A percentile compares a stretch with the other conserved stretches of the same genome.
Evolutionary conservation across 2,888 invertebrate species (phyloP).

Genomic region (Platerodrilus igneus): DNA sequence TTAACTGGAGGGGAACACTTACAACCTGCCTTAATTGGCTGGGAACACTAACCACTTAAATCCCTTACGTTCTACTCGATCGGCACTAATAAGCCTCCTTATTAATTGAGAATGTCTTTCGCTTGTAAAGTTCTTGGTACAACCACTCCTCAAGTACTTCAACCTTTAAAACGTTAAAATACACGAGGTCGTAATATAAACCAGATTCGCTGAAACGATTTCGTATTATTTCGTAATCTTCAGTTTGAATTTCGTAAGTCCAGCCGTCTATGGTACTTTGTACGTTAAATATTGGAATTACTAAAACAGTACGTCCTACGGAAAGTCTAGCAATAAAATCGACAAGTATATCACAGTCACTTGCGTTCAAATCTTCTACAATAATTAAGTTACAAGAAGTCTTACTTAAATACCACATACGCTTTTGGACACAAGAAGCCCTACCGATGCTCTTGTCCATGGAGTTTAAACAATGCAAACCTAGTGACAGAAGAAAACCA

Average conservation of each 20-base stretch:
- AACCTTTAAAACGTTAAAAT: slow-evolving; percentile 32
- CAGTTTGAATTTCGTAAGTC: slow-evolving; percentile 25
- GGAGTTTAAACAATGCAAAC: no score
- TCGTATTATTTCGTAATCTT: slow-evolving; percentile 28
- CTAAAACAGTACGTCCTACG: slow-evolving; percentile 24
- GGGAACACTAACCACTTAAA: slow-evolving; percentile 37
- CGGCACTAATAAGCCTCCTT: slow-evolving; percentile 26
- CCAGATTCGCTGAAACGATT: slow-evolving; percentile 26
- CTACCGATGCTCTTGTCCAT: no score
- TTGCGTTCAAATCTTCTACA: slow-evolving; percentile 35
- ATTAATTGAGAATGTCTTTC: slow-evolving; percentile 25
- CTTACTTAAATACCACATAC: no score
- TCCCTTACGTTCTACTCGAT: slow-evolving; percentile 31
- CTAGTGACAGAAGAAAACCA: no score
- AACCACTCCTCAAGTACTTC: slow-evolving; percentile 32
- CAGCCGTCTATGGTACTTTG: slow-evolving; percentile 30
- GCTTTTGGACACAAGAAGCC: no score
- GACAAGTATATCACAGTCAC: slow-evolving; percentile 29
- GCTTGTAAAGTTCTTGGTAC: slow-evolving; percentile 21
- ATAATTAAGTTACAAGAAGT: slow-evolving; percentile 37
- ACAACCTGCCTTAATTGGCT: no score
- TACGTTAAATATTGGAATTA: slow-evolving; percentile 37
- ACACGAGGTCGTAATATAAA: slow-evolving; percentile 27
- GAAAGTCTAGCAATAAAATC: slow-evolving; percentile 32
- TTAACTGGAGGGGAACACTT: no score